Percentiles rank a stretch among this genome's conserved stretches.
These are phyloP conservation scores for Octodonta nipae DNA, from an alignment of 2,888 invertebrate genomes.

Conservation along the genomic window DNA sequence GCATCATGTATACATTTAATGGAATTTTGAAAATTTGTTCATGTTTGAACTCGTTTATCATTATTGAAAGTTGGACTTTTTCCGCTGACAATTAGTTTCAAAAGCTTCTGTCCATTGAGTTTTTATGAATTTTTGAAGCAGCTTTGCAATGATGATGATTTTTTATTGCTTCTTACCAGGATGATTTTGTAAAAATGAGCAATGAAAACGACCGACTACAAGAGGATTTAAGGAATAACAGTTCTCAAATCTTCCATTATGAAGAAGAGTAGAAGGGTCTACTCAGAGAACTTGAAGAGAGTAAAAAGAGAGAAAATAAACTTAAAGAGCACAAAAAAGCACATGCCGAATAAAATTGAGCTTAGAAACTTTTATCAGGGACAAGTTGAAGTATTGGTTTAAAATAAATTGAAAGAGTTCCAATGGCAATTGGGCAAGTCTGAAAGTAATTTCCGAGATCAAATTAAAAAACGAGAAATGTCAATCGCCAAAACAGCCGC, in stretches of 20 bases:
- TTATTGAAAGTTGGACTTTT: no score
- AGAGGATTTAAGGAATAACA: slow-evolving; percentile 20
- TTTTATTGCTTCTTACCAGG: no score
- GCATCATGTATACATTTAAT: no score
- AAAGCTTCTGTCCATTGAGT: no score
- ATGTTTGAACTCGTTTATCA: no score
- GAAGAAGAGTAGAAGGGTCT: slow-evolving; percentile 30
- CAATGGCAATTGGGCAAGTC: slow-evolving; percentile 59
- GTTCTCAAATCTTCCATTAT: slow-evolving; percentile 15
- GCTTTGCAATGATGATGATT: no score
- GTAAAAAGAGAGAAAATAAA: slow-evolving; percentile 29
- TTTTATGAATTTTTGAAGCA: no score
- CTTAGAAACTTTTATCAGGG: slow-evolving; percentile 65
- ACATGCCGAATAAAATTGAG: slow-evolving; percentile 55
- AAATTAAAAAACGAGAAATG: slow-evolving; percentile 50
- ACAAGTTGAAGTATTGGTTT: slow-evolving; percentile 65
- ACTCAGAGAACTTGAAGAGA: slow-evolving; percentile 25
- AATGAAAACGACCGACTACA: slow-evolving; percentile 23
- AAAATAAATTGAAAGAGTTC: slow-evolving; percentile 63
- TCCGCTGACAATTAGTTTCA: no score
- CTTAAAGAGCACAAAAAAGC: no score
- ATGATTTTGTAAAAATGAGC: slow-evolving; percentile 29
- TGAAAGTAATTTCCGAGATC: slow-evolving; percentile 49
- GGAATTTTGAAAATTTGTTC: no score
- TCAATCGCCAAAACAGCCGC: slow-evolving; percentile 56